Evolutionary conservation across 2,888 invertebrate species (phyloP).

Genomic region (Scaptomyza cyrtandrae): DNA sequence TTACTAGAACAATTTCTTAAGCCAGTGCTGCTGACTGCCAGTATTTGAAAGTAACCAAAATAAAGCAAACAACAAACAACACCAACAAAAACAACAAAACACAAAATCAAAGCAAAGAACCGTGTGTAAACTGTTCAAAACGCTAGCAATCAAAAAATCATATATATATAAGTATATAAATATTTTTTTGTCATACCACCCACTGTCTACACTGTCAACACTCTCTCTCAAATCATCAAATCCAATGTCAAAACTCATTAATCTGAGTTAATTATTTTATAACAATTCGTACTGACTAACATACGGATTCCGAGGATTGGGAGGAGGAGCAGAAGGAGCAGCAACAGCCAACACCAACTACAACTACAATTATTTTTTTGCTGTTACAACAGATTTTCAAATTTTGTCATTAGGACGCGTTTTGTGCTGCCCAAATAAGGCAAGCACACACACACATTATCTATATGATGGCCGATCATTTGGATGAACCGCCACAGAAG

Average conservation of each 20-base stretch:
- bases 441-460: slow-evolving; percentile 46
- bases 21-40: slow-evolving; percentile 35
- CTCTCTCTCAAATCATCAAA: slow-evolving; percentile 17
- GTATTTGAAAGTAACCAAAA: slow-evolving; percentile 31
- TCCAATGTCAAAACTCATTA: slow-evolving; percentile 15
- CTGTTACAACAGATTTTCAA: neutral
- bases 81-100: slow-evolving; percentile 8
- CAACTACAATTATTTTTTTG: neutral
- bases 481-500: slow-evolving; percentile 98
- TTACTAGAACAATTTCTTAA: slow-evolving; percentile 36
- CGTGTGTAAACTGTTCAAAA: slow-evolving; percentile 40
- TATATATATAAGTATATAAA: slow-evolving; percentile 2
- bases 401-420: slow-evolving; percentile 25
- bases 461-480: slow-evolving; percentile 95
- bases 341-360: neutral
- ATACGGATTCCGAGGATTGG: neutral
- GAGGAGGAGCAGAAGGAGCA: neutral
- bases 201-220: slow-evolving; percentile 14
- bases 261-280: slow-evolving; percentile 21
- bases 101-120: slow-evolving; percentile 21
- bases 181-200: slow-evolving; percentile 1
- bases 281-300: slow-evolving; percentile 24
- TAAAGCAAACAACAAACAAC: slow-evolving; percentile 2
- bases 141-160: slow-evolving; percentile 7
- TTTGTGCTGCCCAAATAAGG: slow-evolving; percentile 41